A percentile compares a stretch with the other conserved stretches of the same genome.
Evolutionary conservation across 1,140 invertebrate species (phyloP).

Genomic region (Bombus affinis): DNA sequence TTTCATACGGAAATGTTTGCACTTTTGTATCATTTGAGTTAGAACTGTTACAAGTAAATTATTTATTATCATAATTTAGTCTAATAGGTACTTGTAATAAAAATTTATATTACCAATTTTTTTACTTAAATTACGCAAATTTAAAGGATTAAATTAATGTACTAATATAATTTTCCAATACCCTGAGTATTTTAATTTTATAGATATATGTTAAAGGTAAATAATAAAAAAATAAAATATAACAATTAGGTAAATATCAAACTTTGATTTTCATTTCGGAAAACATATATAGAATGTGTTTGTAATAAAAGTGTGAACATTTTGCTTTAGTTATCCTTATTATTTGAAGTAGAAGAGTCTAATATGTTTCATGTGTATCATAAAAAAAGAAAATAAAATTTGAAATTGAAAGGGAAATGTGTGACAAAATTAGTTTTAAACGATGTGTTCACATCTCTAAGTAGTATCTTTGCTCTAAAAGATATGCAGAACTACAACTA

Average conservation of each 20-base stretch:
- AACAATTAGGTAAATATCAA: neutral
- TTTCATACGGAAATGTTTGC: neutral
- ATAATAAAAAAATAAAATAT: neutral
- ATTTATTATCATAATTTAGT: neutral
- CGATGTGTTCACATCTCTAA: slow-evolving; percentile 33
- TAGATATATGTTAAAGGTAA: neutral
- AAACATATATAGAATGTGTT: slow-evolving; percentile 23
- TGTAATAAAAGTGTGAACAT: slow-evolving; percentile 22
- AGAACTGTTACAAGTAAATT: neutral
- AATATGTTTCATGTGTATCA: neutral
- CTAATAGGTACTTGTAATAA: neutral
- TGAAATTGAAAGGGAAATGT: slow-evolving; percentile 1
- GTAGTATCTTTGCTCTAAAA: neutral
- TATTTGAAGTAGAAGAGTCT: neutral
- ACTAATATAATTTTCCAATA: neutral
- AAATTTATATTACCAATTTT: slow-evolving; percentile 24
- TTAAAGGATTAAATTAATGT: slow-evolving; percentile 4
- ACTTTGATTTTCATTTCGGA: neutral
- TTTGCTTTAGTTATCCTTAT: slow-evolving; percentile 16
- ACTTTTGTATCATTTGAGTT: neutral
- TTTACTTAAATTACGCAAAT: neutral
- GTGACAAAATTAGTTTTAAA: slow-evolving; percentile 21
- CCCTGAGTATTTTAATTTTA: neutral
- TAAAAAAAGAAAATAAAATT: neutral
- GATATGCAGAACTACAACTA: slow-evolving; percentile 13